These are phyloP conservation scores for Xestia xanthographa DNA, from an alignment of 2,888 invertebrate species.

Conservation along the genomic window DNA sequence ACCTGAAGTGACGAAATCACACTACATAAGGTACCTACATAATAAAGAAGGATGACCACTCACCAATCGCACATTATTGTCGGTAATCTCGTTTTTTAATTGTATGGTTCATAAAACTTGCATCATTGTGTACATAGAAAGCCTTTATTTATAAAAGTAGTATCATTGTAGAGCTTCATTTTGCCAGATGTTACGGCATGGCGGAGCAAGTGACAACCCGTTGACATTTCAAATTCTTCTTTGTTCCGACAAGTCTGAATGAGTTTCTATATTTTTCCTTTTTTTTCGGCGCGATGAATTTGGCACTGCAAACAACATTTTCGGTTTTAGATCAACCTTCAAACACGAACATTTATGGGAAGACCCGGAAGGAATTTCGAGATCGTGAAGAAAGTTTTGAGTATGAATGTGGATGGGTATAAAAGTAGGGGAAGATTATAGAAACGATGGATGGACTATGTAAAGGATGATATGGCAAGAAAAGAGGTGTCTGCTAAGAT, in stretches of 20 bases:
- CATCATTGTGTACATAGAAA: constrained; percentile 21
- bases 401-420: too few species aligned
- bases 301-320: constrained; percentile 69
- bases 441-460: too few species aligned
- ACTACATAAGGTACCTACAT: not conserved
- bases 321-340: not conserved
- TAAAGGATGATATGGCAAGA: too few species aligned
- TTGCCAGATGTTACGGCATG: constrained; percentile 34
- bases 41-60: not conserved
- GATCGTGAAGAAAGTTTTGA: too few species aligned
- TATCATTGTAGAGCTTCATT: constrained; percentile 47
- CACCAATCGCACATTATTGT: constrained; percentile 75
- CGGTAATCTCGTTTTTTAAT: constrained; percentile 2
- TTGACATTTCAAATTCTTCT: constrained; percentile 51
- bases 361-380: too few species aligned
- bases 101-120: not conserved
- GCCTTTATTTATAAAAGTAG: constrained; percentile 32
- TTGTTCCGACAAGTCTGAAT: constrained; percentile 36
- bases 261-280: constrained; percentile 25
- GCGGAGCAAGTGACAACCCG: constrained; percentile 28
- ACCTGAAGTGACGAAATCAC: not conserved
- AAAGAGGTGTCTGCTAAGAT: too few species aligned
- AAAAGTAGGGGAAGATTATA: too few species aligned
- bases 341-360: not conserved
- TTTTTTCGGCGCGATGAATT: constrained; percentile 60